Evolutionary conservation across 2,113 vertebrate genomes (phyloP), one percentile per base, ranked within the genome.

Genomic region (Brienomyrus brachyistius): DNA sequence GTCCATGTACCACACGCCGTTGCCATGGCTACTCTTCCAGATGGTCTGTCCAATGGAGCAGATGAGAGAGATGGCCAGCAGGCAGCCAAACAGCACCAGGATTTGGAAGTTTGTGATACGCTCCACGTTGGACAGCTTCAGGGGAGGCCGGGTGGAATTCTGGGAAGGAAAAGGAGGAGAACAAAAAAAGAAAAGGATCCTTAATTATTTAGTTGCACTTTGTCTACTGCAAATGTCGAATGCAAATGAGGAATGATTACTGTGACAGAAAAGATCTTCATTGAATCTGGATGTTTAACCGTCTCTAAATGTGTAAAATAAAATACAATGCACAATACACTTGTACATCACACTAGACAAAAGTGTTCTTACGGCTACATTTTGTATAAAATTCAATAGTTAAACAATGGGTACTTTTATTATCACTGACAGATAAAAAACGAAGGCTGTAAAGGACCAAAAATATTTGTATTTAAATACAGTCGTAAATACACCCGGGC

Each of bases 91-190:
- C 91, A 99, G 94, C 93, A 99, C 97, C 48, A 99, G 94, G 94
- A 99, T 99, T 92, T 99, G 98, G 90, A 99, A 96, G 95, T 99
- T 99, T 0, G 98, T 99, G 94, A 99, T 99, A 40, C 97, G 96
- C 93, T 99, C 98, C 92, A 99, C 98, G 13, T 99, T 99, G 91
- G 98, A 99, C 90, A 99, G 96, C 93, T 99, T 99, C 93, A 99
- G 95, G 83, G 98, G 98, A 51, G 98, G 98, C 47, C 96, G 97
- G 91, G 98, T 99, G 89, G 98, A 99, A 93, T 99, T 99, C 98
- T 99, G 95, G 89, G 93, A 90, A 89, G 92, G 93, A 54, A 91
- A 35, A 89, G 27, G 21, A 50, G 19, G n/a, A 48, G 35, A 47
- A 40, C 40, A 6, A 5, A 21, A 48, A 40, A 77, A 77, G 13